phyloP scores from a whole-genome alignment of 2,797 vertebrate species.

The Gastrophryne carolinensis region DNA sequence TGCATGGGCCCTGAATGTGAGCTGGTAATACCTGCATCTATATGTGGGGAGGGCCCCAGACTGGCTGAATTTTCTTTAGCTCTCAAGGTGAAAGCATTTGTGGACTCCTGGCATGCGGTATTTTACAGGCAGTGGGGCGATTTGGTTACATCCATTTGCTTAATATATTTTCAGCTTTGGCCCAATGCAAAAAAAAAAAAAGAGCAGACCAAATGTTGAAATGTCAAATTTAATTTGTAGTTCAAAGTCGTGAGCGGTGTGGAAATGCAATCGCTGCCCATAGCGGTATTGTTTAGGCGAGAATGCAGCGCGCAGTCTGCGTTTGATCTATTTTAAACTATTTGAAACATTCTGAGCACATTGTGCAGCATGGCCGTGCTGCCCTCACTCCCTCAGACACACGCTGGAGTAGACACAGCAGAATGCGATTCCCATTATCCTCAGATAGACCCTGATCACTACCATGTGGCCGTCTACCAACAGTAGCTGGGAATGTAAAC shows the following conservation, averaged over 20 bases:
- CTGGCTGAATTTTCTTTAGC: no score
- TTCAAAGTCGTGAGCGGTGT: conserved; percentile 6
- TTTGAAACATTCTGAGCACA: conserved; percentile 7
- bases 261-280: background rate
- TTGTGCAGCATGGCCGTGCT: background rate
- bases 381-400: conserved; percentile 8
- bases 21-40: no score
- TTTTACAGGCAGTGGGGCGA: background rate
- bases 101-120: no score
- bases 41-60: no score
- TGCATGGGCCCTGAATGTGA: no score
- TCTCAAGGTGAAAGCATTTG: no score
- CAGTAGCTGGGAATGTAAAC: conserved; percentile 17
- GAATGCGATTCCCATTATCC: conserved; percentile 17
- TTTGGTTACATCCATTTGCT: background rate
- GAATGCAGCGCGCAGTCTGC: background rate
- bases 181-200: background rate
- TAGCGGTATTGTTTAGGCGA: conserved; percentile 29
- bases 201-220: background rate
- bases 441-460: background rate
- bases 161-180: background rate
- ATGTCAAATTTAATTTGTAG: conserved; percentile 27
- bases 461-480: conserved; percentile 5
- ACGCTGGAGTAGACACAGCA: background rate
- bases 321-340: conserved; percentile 27